Base-by-base conservation (phyloP, 2,888 invertebrate species). In the Drosophila emarginata region DNA sequence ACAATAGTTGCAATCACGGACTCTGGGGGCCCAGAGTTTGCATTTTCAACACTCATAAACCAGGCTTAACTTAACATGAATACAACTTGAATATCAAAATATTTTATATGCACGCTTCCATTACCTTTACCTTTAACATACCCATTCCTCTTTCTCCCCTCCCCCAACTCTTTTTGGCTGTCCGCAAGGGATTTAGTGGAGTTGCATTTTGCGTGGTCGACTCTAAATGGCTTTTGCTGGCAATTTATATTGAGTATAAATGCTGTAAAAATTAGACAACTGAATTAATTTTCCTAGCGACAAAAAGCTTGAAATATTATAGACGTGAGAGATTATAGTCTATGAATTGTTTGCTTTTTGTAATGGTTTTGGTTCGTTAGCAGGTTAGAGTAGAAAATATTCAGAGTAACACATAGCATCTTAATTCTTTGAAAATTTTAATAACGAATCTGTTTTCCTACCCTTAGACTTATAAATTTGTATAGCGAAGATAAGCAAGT, bases 61-160 rank as follows among this genome's bases (percentile, higher is more conserved):
- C 89, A 91, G 92, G 91, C 91, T 91, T 91, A 91, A 91, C 90
- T 91, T 91, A 90, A 90, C 88, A 88, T 91, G 90, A 92, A 92
- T 92, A 89, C 91, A 90, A 89, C 78, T 85, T 88, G 88, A 90
- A 90, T 89, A 89, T 91, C 91, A 90, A 90, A 91, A 91, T 89
- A 90, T 85, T 88, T 76, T 77, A 87, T 81, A 77, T 71, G 67
- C 78, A 32, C 52, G 6, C 54, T 14, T 63, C 18, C 32, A 39
- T 23, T 32, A 66, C 56, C 26, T 26, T 23, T 32, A 66, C 56
- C 26, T 26, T 26, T 26, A 26, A 26, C 26, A 26, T 9, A 11
- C 32, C 28, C 59, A n/a, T n/a, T n/a, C n/a, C n/a, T n/a, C 64
- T 57, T 61, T 66, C 36, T 32, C 45, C 53, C 52, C 9, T 57